Conservation (phyloP, 2,797 vertebrate genomes). For the Fratercula arctica region DNA sequence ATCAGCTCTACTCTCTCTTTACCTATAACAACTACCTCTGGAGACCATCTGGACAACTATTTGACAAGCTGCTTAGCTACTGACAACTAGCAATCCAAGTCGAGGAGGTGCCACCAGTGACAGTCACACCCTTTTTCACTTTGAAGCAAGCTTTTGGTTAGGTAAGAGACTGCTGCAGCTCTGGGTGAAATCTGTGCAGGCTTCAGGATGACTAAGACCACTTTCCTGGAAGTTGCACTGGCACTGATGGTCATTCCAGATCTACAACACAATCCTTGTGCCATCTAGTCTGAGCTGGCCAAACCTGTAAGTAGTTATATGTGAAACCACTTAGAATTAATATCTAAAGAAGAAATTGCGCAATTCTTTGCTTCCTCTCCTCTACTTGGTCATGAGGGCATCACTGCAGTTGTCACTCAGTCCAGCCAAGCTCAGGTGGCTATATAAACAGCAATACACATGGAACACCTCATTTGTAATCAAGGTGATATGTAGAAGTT, state of each 20-base stretch:
- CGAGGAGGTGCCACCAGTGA: background rate
- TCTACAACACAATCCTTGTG: background rate
- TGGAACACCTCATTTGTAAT: background rate
- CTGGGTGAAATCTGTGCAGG: background rate
- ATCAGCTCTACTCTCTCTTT: background rate
- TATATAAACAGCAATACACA: background rate
- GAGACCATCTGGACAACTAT: background rate
- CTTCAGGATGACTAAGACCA: background rate
- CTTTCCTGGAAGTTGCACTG: background rate
- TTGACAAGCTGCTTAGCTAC: background rate
- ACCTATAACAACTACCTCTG: background rate
- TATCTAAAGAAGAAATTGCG: background rate
- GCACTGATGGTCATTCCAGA: background rate
- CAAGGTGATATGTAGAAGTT: background rate
- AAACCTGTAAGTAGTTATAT: background rate
- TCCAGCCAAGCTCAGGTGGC: background rate
- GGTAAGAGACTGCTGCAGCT: background rate
- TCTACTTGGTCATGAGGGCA: background rate
- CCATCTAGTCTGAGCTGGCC: background rate
- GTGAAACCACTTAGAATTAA: background rate
- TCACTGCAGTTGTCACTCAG: background rate
- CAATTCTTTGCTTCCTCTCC: background rate
- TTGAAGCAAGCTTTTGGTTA: background rate
- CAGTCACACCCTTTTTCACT: background rate
- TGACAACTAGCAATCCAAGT: background rate